Evolutionary conservation across 2,797 vertebrate genomes (phyloP).

Genomic region (Meda fulgida): DNA sequence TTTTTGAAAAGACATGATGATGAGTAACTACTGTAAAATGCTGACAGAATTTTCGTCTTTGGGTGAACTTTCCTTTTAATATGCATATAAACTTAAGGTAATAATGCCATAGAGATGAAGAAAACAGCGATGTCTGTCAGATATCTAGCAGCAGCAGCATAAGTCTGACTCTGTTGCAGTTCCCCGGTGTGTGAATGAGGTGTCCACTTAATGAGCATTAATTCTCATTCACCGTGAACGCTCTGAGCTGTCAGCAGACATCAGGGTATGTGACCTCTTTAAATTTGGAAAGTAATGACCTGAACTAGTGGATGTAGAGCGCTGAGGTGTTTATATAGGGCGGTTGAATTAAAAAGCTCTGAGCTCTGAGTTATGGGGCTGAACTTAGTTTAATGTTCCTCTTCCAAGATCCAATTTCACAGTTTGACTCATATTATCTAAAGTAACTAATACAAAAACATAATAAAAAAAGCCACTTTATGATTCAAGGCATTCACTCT

Average conservation of each 20-base stretch:
- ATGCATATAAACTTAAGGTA: neutral
- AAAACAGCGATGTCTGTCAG: neutral
- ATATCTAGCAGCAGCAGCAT: neutral
- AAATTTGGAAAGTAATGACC: neutral
- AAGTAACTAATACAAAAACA: neutral
- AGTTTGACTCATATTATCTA: constrained; percentile 29
- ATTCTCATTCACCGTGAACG: neutral
- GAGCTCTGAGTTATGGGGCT: neutral
- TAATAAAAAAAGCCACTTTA: neutral
- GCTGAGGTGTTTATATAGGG: neutral
- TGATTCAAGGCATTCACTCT: constrained; percentile 24
- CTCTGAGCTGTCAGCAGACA: neutral
- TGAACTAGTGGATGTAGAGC: neutral
- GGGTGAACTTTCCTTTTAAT: neutral
- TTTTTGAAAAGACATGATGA: neutral
- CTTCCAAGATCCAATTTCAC: neutral
- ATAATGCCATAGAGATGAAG: neutral
- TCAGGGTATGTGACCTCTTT: neutral
- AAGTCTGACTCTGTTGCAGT: neutral
- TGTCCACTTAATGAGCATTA: neutral
- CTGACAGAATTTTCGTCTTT: neutral
- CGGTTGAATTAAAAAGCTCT: neutral
- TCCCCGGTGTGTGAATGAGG: neutral
- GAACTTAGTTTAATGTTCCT: neutral
- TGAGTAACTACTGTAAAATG: neutral